Evolutionary conservation across 2,797 vertebrate species (phyloP), one percentile per base, ranked within the genome.

Genomic region (Onychomys leucogaster): DNA sequence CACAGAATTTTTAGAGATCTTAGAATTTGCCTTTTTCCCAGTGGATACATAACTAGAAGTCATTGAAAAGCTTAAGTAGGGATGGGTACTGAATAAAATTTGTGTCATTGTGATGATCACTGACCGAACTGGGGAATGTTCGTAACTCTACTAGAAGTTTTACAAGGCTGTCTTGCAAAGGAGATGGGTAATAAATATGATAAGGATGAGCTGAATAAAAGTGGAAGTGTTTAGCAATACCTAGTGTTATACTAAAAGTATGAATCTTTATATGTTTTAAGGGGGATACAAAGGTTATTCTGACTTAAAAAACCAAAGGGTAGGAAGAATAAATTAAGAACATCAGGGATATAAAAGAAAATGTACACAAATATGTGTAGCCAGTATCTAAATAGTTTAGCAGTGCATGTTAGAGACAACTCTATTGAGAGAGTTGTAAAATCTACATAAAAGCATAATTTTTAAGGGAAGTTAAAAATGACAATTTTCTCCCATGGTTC

Each of bases 261-360:
- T 82, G 19, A 81, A 73, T 67, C 65, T 84, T 81, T 67, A 49
- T 37, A 67, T 57, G 37, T 75, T 49, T 37, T 78, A 73, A 59
- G 69, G 27, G 37, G 75, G 76, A 46, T 37, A 46, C 13, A 46
- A 82, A 69, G 67, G 7, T n/a, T 71, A 19, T 63, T 87, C 3
- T 77, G n/a, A 71, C n/a, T 61, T 43, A 77, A 78, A 78, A 85
- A 61, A 37, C 0, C 27, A 77, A 63, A 65, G 23, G 73, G 17
- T 65, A 34, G 34, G 43, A 78, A 75, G 83, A 77, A 43, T 63
- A 92, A 90, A 71, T 82, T 17, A 77, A 92, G 37, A 41, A 82
- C 6, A 71, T 73, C 75, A 43, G 14, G 80, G 92, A 81, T 83
- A n/a, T 65, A 29, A 96, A 83, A 87, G 29, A 69, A 86, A 73